phyloP scores from a whole-genome alignment of 2,888 invertebrate species.

The Conomelus anceps region DNA sequence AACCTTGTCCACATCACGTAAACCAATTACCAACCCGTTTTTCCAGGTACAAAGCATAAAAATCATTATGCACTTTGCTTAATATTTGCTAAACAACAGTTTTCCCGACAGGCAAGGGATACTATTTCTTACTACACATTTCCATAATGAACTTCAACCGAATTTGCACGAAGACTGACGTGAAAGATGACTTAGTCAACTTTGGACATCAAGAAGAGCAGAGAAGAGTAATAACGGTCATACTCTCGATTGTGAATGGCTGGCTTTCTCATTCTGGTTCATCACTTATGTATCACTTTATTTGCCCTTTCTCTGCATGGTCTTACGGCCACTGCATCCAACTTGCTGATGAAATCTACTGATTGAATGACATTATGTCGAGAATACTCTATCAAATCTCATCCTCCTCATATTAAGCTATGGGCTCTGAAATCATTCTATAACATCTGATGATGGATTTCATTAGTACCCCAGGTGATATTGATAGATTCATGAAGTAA shows the following conservation, averaged over 20 bases:
- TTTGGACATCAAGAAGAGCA: not conserved
- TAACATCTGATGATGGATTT: not conserved
- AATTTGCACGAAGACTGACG: not conserved
- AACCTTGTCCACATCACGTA: too few relatives aligned
- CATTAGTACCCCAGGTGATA: not conserved
- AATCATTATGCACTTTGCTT: too few relatives aligned
- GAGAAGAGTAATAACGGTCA: not conserved
- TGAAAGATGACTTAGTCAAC: not conserved
- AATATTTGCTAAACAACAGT: too few relatives aligned
- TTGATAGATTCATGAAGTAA: too few relatives aligned
- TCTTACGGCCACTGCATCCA: not conserved
- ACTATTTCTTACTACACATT: too few relatives aligned
- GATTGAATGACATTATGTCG: not conserved
- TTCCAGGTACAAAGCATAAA: too few relatives aligned
- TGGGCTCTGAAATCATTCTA: not conserved
- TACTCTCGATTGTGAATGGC: not conserved
- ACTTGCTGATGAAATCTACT: not conserved
- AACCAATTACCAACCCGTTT: too few relatives aligned
- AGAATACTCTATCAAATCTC: not conserved
- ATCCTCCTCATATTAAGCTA: not conserved
- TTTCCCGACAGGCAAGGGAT: too few relatives aligned
- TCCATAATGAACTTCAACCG: too few relatives aligned
- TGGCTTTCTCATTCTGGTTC: not conserved
- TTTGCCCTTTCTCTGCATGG: not conserved
- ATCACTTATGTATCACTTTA: not conserved